phyloP scores from a whole-genome alignment of 2,113 vertebrate species.

The Plotosus lineatus region DNA sequence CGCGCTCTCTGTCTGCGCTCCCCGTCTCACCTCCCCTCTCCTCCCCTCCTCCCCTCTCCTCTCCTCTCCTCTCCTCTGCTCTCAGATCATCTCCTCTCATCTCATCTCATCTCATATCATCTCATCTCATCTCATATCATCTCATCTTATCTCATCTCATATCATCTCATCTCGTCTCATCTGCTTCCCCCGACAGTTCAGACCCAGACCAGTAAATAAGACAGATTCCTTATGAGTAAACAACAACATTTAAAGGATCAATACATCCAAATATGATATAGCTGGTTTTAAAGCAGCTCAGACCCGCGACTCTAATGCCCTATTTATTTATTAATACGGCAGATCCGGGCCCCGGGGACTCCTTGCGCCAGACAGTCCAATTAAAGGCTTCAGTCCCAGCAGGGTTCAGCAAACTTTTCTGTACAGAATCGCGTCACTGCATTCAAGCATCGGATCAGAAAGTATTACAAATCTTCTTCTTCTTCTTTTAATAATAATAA shows the following conservation, averaged over 20 bases:
- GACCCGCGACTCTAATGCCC: conserved; percentile 24
- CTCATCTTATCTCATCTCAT: conserved; percentile 2
- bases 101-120: not conserved
- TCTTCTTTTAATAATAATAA: not conserved
- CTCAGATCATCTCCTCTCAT: conserved; percentile 15
- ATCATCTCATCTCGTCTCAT: not conserved
- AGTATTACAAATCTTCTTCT: not conserved
- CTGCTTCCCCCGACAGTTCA: not conserved
- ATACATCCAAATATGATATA: not conserved
- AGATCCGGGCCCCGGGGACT: conserved; percentile 34
- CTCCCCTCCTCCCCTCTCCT: conserved; percentile 28
- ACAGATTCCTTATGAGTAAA: not conserved
- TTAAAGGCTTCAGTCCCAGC: conserved; percentile 50
- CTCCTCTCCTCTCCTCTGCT: not conserved
- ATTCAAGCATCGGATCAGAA: conserved; percentile 18
- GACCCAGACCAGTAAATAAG: not conserved
- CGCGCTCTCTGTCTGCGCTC: conserved; percentile 37
- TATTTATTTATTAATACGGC: conserved; percentile 40
- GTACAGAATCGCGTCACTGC: not conserved
- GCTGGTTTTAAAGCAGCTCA: not conserved
- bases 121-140: not conserved
- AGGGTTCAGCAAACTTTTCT: conserved; percentile 50
- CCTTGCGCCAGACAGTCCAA: conserved; percentile 46
- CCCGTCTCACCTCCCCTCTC: not conserved
- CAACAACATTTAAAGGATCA: not conserved